Percentiles rank a stretch among this genome's conserved stretches.
Conservation (phyloP, 1,140 invertebrate genomes). For the Rhyzopertha dominica region DNA sequence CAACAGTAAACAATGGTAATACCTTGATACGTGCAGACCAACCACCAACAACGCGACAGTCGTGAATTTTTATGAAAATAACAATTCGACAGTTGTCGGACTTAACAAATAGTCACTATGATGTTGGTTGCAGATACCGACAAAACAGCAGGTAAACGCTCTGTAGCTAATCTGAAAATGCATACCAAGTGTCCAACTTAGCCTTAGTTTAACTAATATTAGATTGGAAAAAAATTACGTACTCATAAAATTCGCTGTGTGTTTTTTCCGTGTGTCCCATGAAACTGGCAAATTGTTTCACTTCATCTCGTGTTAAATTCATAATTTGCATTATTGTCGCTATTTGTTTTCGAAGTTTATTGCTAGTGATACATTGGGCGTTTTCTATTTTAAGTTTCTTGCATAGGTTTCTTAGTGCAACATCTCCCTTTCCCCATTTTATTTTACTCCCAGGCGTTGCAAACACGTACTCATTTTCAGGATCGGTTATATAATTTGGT, state of each 20-base stretch:
- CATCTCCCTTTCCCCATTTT: constrained; percentile 22
- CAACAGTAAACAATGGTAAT: too few relatives aligned
- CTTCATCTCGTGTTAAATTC: constrained; percentile 15
- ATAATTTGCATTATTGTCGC: constrained; percentile 15
- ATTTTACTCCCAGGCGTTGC: constrained; percentile 18
- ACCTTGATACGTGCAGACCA: too few relatives aligned
- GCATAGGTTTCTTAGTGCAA: constrained; percentile 17
- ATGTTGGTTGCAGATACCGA: too few relatives aligned
- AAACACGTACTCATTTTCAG: constrained; percentile 19
- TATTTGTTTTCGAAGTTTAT: constrained; percentile 18
- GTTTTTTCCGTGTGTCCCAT: constrained; percentile 21
- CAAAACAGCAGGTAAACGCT: too few relatives aligned
- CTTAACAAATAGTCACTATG: too few relatives aligned
- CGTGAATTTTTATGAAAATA: too few relatives aligned
- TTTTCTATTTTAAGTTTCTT: constrained; percentile 16
- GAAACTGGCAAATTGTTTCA: constrained; percentile 15
- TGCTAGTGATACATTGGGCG: constrained; percentile 14
- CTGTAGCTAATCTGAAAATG: too few relatives aligned
- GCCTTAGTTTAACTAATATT: too few relatives aligned
- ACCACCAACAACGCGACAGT: too few relatives aligned
- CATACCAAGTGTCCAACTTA: too few relatives aligned
- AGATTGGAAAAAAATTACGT: constrained; percentile 11
- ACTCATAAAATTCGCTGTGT: constrained; percentile 21
- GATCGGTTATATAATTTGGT: constrained; percentile 16
- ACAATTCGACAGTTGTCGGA: too few relatives aligned